phyloP scores from a whole-genome alignment of 1,140 invertebrate genomes.

The Drosophila ohnishii region DNA sequence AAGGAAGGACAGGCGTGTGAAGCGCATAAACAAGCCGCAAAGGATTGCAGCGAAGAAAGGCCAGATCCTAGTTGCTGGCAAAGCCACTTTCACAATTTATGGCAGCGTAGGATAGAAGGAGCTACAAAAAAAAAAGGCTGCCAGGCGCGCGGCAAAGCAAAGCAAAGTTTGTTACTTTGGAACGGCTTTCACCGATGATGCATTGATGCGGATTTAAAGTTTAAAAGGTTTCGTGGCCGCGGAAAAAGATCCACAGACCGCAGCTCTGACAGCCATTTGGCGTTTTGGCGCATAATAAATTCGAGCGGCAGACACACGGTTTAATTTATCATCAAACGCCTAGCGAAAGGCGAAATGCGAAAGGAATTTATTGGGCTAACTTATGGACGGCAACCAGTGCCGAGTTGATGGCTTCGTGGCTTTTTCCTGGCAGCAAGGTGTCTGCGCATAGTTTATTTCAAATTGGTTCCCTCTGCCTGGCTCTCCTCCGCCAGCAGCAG shows the following conservation, averaged over 20 bases:
- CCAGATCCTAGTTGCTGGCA: constrained; percentile 47
- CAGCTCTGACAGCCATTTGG: constrained; percentile 72
- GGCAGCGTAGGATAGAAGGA: constrained; percentile 38
- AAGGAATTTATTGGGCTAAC: constrained; percentile 71
- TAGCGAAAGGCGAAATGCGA: constrained; percentile 59
- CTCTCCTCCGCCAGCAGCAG: constrained; percentile 37
- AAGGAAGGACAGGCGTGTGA: constrained; percentile 74
- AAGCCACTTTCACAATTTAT: constrained; percentile 77
- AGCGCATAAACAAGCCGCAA: constrained; percentile 73
- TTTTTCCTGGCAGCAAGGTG: constrained; percentile 23
- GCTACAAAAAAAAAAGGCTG: not conserved
- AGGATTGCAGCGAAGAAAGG: constrained; percentile 56
- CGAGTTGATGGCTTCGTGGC: constrained; percentile 41
- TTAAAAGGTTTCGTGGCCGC: constrained; percentile 74
- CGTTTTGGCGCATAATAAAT: constrained; percentile 81
- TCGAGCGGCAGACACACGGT: constrained; percentile 74
- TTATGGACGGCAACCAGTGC: constrained; percentile 52
- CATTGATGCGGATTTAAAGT: constrained; percentile 81
- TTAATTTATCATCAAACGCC: constrained; percentile 78
- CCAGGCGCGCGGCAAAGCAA: constrained; percentile 36
- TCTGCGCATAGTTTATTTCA: constrained; percentile 55
- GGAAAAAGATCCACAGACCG: constrained; percentile 30
- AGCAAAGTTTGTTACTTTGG: constrained; percentile 73
- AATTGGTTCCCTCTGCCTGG: constrained; percentile 44
- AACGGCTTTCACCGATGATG: constrained; percentile 71